Base-by-base conservation (phyloP, 2,797 vertebrate species). In the Bovichtus diacanthus region DNA sequence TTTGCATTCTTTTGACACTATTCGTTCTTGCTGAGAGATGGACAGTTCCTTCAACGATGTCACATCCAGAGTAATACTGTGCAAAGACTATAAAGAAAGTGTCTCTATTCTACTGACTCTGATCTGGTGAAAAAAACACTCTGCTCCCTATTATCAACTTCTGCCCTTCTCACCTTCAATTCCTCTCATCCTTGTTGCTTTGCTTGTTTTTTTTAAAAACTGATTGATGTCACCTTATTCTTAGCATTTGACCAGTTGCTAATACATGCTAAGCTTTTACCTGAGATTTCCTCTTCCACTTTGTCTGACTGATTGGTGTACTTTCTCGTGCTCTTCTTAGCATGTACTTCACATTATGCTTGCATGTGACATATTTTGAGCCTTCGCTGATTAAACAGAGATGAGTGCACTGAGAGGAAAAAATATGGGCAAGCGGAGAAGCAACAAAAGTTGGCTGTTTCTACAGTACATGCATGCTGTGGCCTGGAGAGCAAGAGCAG, bases 401-500 rank as follows among this genome's bases (percentile, higher is more conserved):
- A 66, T 18, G 61, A 74, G 59, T 74, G 44, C 56, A 72, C 41
- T 41, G 12, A 31, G 25, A 18, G 41, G 25, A 16, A 59, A 47
- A 23, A 66, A 39, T 51, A 49, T n/a, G 50, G 5, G 27, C 21
- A 62, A 50, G 39, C 1, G 16, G 31, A 27, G 12, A 50, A 29
- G 61, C 29, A 29, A 27, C 41, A 13, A 60, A 15, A 25, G 50
- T 46, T 68, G 38, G 46, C 38, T 61, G 80, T 59, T 74, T 84
- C 68, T 76, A 70, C 29, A 31, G 29, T 31, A 31, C 62, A 54
- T 85, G 81, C 83, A 81, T 79, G 83, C 83, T 83, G 23, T 69
- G 59, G 71, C 66, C 74, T 39, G 34, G 51, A 61, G 71, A 78
- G 81, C 92, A 94, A 84, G 94, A 88, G 64, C 68, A 70, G 90